Evolutionary conservation across 2,797 vertebrate genomes (phyloP).

Genomic region (Synaphobranchus kaupii): DNA sequence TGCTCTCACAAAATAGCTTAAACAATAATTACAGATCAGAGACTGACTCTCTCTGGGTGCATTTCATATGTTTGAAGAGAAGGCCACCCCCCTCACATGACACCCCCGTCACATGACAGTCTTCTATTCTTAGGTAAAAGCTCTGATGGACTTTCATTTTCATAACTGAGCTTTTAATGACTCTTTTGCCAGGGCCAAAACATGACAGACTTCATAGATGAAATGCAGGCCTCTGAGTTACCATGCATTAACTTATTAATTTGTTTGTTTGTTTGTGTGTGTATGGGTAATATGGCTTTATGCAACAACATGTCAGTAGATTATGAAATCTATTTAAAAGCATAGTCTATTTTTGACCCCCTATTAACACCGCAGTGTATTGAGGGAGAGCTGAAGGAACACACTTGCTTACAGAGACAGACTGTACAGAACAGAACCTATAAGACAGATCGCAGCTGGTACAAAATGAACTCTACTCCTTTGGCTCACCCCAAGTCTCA

Average conservation of each 20-base stretch:
- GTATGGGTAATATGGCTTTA: background rate
- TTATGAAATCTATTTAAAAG: conserved; percentile 8
- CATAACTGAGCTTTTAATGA: background rate
- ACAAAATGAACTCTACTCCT: background rate
- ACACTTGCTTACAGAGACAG: background rate
- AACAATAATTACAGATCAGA: background rate
- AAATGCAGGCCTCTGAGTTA: background rate
- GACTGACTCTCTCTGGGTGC: background rate
- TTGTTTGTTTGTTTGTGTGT: background rate
- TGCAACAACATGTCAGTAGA: background rate
- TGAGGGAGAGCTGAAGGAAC: background rate
- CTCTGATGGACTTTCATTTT: background rate
- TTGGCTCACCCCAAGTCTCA: background rate
- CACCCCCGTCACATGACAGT: background rate
- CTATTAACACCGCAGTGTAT: background rate
- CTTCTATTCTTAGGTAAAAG: background rate
- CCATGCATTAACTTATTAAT: background rate
- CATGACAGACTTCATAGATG: background rate
- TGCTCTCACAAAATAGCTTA: background rate
- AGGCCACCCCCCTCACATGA: background rate
- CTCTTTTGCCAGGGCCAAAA: background rate
- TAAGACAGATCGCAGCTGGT: background rate
- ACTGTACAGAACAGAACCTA: background rate
- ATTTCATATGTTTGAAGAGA: background rate
- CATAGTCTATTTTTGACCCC: background rate